phyloP scores from a whole-genome alignment of 1,140 invertebrate species.

The Polypedilum pembai region DNA sequence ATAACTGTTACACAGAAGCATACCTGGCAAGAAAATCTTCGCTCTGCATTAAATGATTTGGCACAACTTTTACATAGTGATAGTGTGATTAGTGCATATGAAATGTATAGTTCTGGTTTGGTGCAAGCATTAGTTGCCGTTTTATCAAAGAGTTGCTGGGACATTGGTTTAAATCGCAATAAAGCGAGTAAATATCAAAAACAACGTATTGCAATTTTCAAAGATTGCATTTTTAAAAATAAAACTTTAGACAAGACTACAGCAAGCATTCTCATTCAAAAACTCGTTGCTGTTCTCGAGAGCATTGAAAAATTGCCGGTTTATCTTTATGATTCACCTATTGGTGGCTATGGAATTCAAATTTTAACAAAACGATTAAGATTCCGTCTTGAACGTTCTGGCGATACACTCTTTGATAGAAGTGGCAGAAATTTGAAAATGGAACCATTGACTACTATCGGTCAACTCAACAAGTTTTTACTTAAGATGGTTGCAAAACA shows the following conservation, averaged over 20 bases:
- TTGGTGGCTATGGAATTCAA: slow-evolving; percentile 83
- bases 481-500: slow-evolving; percentile 95
- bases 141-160: slow-evolving; percentile 55
- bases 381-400: slow-evolving; percentile 87
- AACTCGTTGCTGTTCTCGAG: slow-evolving; percentile 87
- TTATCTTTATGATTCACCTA: slow-evolving; percentile 86
- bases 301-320: slow-evolving; percentile 93
- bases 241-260: slow-evolving; percentile 51
- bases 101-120: slow-evolving; percentile 89
- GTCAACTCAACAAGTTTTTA: slow-evolving; percentile 86
- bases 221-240: slow-evolving; percentile 55
- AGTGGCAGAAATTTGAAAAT: slow-evolving; percentile 87
- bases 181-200: slow-evolving; percentile 54
- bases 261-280: slow-evolving; percentile 71
- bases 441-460: slow-evolving; percentile 93
- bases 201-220: slow-evolving; percentile 69
- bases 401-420: slow-evolving; percentile 76
- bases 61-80: slow-evolving; percentile 72
- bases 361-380: slow-evolving; percentile 56
- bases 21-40: slow-evolving; percentile 59
- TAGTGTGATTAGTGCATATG: slow-evolving; percentile 89
- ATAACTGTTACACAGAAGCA: slow-evolving; percentile 20
- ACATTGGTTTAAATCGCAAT: slow-evolving; percentile 46
- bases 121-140: slow-evolving; percentile 86
- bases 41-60: slow-evolving; percentile 69